Evolutionary conservation across 2,888 invertebrate genomes (phyloP), one percentile per base, ranked within the genome.

Genomic region (Cephalotes varians): DNA sequence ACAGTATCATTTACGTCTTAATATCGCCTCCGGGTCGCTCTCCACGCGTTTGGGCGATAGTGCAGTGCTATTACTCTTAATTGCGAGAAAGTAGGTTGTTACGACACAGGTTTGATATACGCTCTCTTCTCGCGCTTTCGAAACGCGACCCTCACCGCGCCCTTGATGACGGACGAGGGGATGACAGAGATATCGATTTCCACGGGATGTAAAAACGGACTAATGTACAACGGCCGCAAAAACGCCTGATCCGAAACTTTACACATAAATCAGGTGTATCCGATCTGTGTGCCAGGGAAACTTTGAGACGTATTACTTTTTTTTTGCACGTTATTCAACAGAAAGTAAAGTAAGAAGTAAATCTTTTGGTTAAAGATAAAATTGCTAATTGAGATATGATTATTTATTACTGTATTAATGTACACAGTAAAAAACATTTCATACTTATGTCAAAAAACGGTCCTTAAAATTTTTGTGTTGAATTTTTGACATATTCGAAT

Each of bases 31-130:
- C 34, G 21, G 18, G 37, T 7, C 28, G 58, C 25, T 37, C 47
- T 62, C 28, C 3, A 21, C 21, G n/a, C 60, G 60, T 49, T 65
- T 12, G 21, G 34, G 12, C 44, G 67, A 31, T 44, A 56, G 67
- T 44, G 56, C 56, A 28, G 51, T 37, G 56, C 69, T 69, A 69
- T 69, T 69, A 56, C 25, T 79, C 34, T 67, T 67, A 77, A 77
- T 77, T 77, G 54, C 56, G 65, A 25, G 56, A 67, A 77, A 77
- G 56, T 67, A 54, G 77, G 56, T 56, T 77, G 56, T 67, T 44
- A 56, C 56, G 25, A 69, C 25, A 15, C 28, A 25, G 62, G 44
- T 44, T 65, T 65, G 44, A 18, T 44, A 47, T 73, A 21, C 4
- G 64, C 49, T 73, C 34, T 71, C 37, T 47, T 47, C 7, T 15